phyloP scores from a whole-genome alignment of 2,888 invertebrate species.

The Druceiella hillmani region DNA sequence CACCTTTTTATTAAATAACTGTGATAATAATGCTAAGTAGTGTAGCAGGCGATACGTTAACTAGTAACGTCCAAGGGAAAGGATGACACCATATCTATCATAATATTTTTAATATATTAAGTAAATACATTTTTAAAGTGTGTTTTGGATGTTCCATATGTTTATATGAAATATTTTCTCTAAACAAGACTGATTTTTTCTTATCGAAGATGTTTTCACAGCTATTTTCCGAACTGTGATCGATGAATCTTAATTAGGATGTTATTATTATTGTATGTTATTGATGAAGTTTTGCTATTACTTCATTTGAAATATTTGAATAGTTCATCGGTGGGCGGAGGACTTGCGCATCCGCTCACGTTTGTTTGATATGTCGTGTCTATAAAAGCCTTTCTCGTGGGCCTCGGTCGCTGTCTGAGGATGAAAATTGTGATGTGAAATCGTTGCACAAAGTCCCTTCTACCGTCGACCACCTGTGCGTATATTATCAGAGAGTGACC shows the following conservation, averaged over 20 bases:
- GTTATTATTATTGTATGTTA: no score
- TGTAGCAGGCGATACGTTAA: conserved; percentile 54
- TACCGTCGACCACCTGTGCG: no score
- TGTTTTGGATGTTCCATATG: conserved; percentile 34
- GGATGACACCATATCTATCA: conserved; percentile 57
- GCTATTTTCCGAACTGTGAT: no score
- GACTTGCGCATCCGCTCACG: no score
- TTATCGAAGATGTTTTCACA: conserved; percentile 37
- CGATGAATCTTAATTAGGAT: no score
- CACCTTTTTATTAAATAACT: conserved; percentile 54
- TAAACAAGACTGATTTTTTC: conserved; percentile 57
- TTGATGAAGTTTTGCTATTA: no score
- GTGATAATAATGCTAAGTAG: conserved; percentile 58
- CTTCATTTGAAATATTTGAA: no score
- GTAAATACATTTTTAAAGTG: conserved; percentile 40
- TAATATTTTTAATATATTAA: conserved; percentile 40
- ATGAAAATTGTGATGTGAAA: conserved; percentile 9
- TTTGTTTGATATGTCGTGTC: conserved; percentile 55
- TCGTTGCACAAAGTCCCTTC: conserved; percentile 4
- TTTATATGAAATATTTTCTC: conserved; percentile 50
- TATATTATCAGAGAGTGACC: no score
- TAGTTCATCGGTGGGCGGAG: no score
- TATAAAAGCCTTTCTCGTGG: conserved; percentile 49
- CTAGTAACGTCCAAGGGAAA: conserved; percentile 54
- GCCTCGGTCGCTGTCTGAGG: conserved; percentile 38